These are phyloP conservation scores for Calcarius ornatus DNA, from an alignment of 2,113 vertebrate genomes.

Conservation along the genomic window DNA sequence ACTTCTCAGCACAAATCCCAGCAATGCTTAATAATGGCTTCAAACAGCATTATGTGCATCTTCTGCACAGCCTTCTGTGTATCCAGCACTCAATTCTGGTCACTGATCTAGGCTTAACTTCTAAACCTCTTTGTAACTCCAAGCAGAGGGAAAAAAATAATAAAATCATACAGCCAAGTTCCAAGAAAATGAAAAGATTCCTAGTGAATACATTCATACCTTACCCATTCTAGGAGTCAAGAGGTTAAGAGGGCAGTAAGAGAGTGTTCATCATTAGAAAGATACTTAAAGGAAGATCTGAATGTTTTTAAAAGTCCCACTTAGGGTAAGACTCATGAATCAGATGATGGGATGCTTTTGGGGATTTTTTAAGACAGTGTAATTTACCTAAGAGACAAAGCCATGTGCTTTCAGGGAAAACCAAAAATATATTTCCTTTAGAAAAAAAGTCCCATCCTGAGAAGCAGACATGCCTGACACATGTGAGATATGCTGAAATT, in stretches of 20 bases:
- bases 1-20: conserved; percentile 6
- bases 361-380: not conserved
- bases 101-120: not conserved
- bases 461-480: conserved; percentile 35
- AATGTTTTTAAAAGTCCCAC: not conserved
- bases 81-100: not conserved
- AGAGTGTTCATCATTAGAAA: not conserved
- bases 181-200: not conserved
- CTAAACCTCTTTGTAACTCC: not conserved
- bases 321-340: not conserved
- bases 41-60: not conserved
- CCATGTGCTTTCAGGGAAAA: conserved; percentile 13
- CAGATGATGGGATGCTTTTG: not conserved
- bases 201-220: not conserved
- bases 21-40: not conserved
- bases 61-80: not conserved
- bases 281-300: not conserved
- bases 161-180: not conserved
- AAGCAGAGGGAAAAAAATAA: not conserved
- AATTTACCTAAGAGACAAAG: not conserved
- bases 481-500: conserved; percentile 46
- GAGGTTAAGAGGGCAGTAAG: not conserved
- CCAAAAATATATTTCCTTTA: conserved; percentile 57
- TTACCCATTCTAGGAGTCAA: not conserved
- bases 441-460: conserved; percentile 44